Evolutionary conservation across 2,113 vertebrate species (phyloP).

Genomic region (Heliornis fulica): DNA sequence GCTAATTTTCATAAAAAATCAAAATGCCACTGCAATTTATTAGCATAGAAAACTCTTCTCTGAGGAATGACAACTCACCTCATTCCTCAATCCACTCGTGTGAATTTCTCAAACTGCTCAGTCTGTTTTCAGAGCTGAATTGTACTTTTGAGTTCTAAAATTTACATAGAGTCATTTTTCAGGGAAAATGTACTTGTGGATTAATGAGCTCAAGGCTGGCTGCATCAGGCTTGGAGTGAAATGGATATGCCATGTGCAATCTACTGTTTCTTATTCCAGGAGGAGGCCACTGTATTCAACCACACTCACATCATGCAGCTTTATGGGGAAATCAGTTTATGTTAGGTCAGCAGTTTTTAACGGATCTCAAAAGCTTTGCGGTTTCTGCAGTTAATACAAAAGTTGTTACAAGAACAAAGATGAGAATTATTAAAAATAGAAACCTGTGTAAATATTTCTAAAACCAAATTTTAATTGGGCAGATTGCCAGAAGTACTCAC

Average conservation of each 20-base stretch:
- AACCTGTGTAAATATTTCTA: background rate
- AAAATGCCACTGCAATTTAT: background rate
- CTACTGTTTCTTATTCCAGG: background rate
- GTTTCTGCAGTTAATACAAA: background rate
- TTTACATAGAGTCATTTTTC: constrained; percentile 45
- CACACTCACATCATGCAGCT: background rate
- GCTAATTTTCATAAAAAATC: constrained; percentile 1
- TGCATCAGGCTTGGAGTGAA: background rate
- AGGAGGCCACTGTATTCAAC: background rate
- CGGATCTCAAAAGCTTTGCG: background rate
- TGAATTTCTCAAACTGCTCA: constrained; percentile 15
- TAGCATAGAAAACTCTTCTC: background rate
- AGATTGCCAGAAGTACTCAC: background rate
- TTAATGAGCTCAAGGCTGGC: constrained; percentile 18
- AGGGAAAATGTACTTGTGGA: constrained; percentile 20
- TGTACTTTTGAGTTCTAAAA: constrained; percentile 3
- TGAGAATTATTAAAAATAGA: background rate
- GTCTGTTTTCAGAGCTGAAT: background rate
- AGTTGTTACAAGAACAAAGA: background rate
- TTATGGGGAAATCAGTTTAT: background rate
- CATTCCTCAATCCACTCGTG: constrained; percentile 6
- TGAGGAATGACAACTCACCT: background rate
- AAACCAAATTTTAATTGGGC: background rate
- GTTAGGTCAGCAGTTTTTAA: background rate
- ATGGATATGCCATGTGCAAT: constrained; percentile 1